Evolutionary conservation across 2,113 vertebrate genomes (phyloP).

Genomic region (Crotalus viridis): DNA sequence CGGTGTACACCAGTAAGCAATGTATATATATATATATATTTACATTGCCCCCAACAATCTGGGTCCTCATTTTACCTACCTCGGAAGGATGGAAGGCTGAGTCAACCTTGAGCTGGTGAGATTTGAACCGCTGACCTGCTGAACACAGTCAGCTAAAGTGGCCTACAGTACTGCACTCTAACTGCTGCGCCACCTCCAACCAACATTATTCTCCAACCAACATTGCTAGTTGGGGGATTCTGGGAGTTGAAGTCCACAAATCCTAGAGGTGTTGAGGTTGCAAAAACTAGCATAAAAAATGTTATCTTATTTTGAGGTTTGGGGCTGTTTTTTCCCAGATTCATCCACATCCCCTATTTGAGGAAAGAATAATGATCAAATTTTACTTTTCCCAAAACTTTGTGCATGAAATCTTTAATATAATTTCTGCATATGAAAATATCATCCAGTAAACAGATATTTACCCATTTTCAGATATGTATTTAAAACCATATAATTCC

Average conservation of each 20-base stretch:
- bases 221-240: not conserved
- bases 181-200: too few species aligned
- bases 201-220: too few species aligned
- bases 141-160: too few species aligned
- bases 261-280: not conserved
- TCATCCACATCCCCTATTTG: not conserved
- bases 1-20: too few species aligned
- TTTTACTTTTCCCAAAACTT: not conserved
- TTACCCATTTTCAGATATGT: not conserved
- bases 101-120: too few species aligned
- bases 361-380: not conserved
- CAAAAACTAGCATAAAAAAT: not conserved
- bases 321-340: not conserved
- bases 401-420: not conserved
- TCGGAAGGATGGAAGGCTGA: too few species aligned
- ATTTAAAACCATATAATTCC: not conserved
- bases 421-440: not conserved
- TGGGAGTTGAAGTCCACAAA: not conserved
- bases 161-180: too few species aligned
- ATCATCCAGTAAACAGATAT: not conserved
- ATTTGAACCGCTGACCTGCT: too few species aligned
- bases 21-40: too few species aligned
- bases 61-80: too few species aligned
- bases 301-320: not conserved
- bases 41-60: too few species aligned